Evolutionary conservation across 2,888 invertebrate species (phyloP).

Genomic region (Deroplatys truncata): DNA sequence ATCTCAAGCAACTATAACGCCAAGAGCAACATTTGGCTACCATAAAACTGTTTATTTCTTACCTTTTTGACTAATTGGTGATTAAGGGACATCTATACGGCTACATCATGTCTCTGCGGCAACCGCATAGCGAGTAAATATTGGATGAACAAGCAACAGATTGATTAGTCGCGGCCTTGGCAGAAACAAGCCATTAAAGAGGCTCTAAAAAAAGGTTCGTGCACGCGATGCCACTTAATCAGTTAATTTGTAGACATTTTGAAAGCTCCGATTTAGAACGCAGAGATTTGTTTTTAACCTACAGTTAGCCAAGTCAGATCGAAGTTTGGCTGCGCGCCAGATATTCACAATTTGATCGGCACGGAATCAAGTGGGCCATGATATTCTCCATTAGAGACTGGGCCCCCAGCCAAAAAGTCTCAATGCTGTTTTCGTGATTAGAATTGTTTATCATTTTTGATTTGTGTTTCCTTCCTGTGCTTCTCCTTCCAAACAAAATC

Average conservation of each 20-base stretch:
- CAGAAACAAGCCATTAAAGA: background rate
- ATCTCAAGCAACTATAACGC: too few relatives aligned
- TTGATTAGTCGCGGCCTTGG: background rate
- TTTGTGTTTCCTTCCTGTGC: background rate
- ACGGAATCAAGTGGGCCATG: conserved; percentile 6
- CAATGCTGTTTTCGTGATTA: background rate
- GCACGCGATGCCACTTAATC: background rate
- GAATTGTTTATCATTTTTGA: background rate
- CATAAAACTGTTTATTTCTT: too few relatives aligned
- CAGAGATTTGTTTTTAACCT: background rate
- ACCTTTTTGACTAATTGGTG: too few relatives aligned
- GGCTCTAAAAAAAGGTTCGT: background rate
- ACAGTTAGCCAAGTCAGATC: background rate
- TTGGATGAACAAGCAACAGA: background rate
- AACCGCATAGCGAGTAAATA: background rate
- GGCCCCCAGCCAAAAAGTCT: background rate
- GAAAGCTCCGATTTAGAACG: background rate
- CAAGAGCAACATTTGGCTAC: too few relatives aligned
- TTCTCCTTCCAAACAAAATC: background rate
- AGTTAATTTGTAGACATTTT: background rate
- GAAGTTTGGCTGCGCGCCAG: background rate
- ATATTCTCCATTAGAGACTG: background rate
- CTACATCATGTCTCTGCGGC: too few relatives aligned
- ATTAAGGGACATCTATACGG: too few relatives aligned
- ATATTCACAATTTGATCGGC: background rate